Conservation (phyloP, 2,797 vertebrate genomes). For the Eulemur rubriventer region DNA sequence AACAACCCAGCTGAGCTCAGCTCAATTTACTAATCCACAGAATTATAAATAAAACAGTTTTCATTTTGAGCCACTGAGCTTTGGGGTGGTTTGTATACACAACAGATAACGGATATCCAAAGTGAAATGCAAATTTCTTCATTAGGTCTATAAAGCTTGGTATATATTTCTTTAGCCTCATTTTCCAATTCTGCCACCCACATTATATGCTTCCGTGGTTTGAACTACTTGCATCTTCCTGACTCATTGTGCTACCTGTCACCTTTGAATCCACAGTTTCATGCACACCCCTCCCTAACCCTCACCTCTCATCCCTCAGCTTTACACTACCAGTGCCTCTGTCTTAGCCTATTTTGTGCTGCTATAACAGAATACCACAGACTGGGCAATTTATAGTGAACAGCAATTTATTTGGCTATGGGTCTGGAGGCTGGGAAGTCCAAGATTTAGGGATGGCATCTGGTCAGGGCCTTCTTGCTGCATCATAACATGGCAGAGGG, state of each 20-base stretch:
- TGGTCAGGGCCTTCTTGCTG: background rate
- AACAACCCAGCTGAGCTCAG: background rate
- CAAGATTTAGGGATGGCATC: background rate
- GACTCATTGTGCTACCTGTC: background rate
- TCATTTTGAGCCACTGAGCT: background rate
- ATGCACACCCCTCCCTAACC: accelerated
- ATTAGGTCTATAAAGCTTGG: background rate
- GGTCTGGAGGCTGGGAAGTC: background rate
- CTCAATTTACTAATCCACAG: background rate
- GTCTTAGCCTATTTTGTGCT: background rate
- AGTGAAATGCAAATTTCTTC: background rate
- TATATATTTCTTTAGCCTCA: background rate
- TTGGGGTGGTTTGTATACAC: background rate
- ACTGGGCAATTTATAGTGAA: background rate
- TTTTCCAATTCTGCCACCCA: background rate
- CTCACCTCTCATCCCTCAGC: background rate
- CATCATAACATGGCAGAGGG: background rate
- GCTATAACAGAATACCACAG: background rate
- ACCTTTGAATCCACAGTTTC: background rate
- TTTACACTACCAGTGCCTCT: background rate
- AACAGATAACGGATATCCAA: background rate
- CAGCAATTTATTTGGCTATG: background rate
- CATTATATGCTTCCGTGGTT: background rate
- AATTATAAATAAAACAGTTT: background rate
- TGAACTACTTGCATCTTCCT: background rate